phyloP scores from a whole-genome alignment of 2,113 vertebrate genomes.

The Rhinogobius similis region DNA sequence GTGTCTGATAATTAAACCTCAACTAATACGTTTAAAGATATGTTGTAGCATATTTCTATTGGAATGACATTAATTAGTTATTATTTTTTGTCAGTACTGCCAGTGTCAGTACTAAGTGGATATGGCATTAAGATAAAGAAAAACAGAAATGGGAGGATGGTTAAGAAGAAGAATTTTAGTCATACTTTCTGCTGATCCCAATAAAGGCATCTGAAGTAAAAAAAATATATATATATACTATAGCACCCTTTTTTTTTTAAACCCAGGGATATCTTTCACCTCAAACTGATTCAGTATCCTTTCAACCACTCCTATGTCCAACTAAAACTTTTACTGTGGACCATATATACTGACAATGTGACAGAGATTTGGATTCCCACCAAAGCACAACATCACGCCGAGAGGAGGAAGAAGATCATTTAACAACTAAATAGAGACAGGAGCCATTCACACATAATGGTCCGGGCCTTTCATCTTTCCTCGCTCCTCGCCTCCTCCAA shows the following conservation, averaged over 20 bases:
- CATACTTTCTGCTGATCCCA: too few species aligned
- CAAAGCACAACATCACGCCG: slow-evolving; percentile 42
- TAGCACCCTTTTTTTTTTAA: neutral
- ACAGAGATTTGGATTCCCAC: slow-evolving; percentile 42
- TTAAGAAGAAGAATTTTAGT: neutral
- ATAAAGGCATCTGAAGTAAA: too few species aligned
- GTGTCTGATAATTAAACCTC: too few species aligned
- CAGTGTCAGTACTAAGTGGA: too few species aligned
- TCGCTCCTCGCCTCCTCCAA: slow-evolving; percentile 49
- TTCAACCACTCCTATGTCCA: neutral
- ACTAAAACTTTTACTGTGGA: neutral
- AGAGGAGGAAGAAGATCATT: slow-evolving; percentile 44
- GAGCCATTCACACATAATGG: slow-evolving; percentile 61
- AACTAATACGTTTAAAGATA: too few species aligned
- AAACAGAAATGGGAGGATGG: neutral
- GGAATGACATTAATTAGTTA: too few species aligned
- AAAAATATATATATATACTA: too few species aligned
- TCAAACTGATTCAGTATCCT: neutral
- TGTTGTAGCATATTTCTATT: too few species aligned
- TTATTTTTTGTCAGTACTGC: too few species aligned
- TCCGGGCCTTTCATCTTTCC: slow-evolving; percentile 61
- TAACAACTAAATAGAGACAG: slow-evolving; percentile 60
- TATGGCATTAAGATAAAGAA: too few species aligned
- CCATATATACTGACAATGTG: slow-evolving; percentile 22
- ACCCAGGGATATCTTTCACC: neutral